These are phyloP conservation scores for Sminthurides aquaticus DNA, from an alignment of 2,888 invertebrate genomes.

Conservation along the genomic window DNA sequence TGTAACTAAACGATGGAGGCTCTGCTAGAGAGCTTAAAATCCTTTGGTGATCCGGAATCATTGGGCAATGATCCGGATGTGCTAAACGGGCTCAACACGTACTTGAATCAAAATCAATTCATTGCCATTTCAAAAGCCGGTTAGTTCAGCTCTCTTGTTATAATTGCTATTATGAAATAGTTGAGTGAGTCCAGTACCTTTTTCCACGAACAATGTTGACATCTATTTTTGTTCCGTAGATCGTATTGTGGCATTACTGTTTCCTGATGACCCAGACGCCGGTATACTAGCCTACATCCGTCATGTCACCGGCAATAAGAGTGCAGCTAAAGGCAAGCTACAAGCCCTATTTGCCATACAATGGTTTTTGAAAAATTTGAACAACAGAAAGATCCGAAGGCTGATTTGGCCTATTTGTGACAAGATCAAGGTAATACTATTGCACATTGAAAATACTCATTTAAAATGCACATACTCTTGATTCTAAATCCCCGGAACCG, in stretches of 20 bases:
- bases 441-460: too few species aligned
- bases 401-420: not conserved
- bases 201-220: not conserved
- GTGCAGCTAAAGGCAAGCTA: not conserved
- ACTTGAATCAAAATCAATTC: conserved; percentile 5
- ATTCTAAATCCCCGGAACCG: too few species aligned
- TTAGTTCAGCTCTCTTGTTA: not conserved
- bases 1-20: too few species aligned
- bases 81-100: not conserved
- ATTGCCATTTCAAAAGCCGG: too few species aligned
- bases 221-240: not conserved
- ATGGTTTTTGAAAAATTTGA: not conserved
- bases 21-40: not conserved
- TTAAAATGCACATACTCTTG: too few species aligned
- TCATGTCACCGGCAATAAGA: not conserved
- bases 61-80: not conserved
- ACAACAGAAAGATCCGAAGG: not conserved
- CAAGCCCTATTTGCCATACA: not conserved
- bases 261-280: not conserved
- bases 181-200: not conserved
- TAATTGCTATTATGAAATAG: not conserved
- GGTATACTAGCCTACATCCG: not conserved
- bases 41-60: not conserved
- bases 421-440: conserved; percentile 1
- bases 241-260: not conserved